Evolutionary conservation across 2,797 vertebrate genomes (phyloP).

Genomic region (Siniperca obscura): DNA sequence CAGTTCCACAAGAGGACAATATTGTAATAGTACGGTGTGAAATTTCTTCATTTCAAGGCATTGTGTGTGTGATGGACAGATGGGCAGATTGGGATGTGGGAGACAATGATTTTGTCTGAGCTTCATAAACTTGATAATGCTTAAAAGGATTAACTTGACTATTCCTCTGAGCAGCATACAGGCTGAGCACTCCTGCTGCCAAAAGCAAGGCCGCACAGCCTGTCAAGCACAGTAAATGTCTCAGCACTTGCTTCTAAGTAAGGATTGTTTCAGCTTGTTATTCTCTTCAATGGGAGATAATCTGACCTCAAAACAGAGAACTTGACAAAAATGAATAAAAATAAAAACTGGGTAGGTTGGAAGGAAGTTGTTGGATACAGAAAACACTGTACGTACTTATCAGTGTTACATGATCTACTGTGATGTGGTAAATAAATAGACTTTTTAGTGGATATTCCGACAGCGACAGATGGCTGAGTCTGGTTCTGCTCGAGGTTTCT

Average conservation of each 20-base stretch:
- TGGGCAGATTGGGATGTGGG: slow-evolving; percentile 31
- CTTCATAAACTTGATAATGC: slow-evolving; percentile 26
- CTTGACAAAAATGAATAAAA: not conserved
- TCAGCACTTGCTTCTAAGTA: slow-evolving; percentile 1
- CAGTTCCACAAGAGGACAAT: not conserved
- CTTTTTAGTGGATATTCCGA: not conserved
- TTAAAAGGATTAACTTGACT: slow-evolving; percentile 46
- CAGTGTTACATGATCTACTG: not conserved
- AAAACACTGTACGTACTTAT: fast-evolving
- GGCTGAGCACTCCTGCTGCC: slow-evolving; percentile 31
- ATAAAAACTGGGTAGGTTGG: not conserved
- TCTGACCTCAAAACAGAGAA: not conserved
- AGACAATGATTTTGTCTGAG: slow-evolving; percentile 21
- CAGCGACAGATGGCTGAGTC: too few relatives aligned
- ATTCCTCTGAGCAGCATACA: slow-evolving; percentile 30
- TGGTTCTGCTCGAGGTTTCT: too few relatives aligned
- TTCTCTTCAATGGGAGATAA: not conserved
- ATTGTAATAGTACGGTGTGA: not conserved
- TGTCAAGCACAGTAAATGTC: slow-evolving; percentile 22
- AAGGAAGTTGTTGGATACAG: not conserved
- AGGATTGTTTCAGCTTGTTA: not conserved
- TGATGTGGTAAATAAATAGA: not conserved
- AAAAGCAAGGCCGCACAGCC: slow-evolving; percentile 9
- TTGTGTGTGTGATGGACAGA: slow-evolving; percentile 21
- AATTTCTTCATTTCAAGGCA: not conserved